Evolutionary conservation across 2,113 vertebrate genomes (phyloP), one percentile per base, ranked within the genome.

Genomic region (Condylura cristata): DNA sequence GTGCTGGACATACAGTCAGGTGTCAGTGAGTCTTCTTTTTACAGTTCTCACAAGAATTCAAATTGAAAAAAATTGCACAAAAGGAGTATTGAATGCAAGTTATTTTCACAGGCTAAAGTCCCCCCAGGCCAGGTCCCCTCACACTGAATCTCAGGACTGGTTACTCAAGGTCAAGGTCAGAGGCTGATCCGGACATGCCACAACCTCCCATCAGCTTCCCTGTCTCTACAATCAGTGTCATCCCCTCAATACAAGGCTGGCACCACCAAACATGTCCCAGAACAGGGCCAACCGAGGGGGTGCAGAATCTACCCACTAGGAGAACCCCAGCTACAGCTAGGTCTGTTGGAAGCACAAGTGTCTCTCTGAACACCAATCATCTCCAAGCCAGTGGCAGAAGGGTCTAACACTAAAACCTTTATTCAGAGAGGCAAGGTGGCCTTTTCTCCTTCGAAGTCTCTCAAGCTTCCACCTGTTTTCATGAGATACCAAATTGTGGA

Each of bases 11-110:
- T 28, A 58, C 0, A 44, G 39, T 92, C 11, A 65, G 20, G 32
- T 68, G 85, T 91, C 37, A 94, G 1, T n/a, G 26, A 84, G 32
- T 53, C 17, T 86, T 89, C 89, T 74, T 91, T 56, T 89, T 68
- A 68, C 34, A 28, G 83, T 83, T 89, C 58, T 79, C 37, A 46
- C 0, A 1, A 56, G 63, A 94, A 84, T 83, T 93, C 68, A 56
- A 16, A 46, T 75, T 87, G 53, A 63, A 79, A 26, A 3, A 46
- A 68, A 74, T 14, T 32, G 26, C 48, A 74, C 71, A 90, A 92
- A 92, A 37, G 39, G 39, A 70, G 26, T 37, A 46, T 48, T 13
- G 81, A 83, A 60, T 66, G 12, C 37, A 12, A 39, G 44, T 61
- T 68, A 32, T 81, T 83, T 85, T 74, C 51, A 51, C 13, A 24